A percentile compares a stretch with the other conserved stretches of the same genome.
These are phyloP conservation scores for Loripinus fragilis DNA, from an alignment of 2,888 invertebrate species.

Conservation along the genomic window DNA sequence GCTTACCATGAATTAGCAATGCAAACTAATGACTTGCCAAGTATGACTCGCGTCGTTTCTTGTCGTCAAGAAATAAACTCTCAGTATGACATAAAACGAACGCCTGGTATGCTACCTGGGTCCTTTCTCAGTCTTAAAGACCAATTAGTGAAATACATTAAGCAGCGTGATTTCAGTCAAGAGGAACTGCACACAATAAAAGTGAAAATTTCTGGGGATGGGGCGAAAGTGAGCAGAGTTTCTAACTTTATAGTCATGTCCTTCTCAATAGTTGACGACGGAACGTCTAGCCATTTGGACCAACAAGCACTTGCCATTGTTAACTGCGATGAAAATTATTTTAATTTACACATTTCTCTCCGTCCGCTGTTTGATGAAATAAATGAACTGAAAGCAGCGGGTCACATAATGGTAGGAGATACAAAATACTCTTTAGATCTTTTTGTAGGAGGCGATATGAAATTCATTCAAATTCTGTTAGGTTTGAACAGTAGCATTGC, in stretches of 20 bases:
- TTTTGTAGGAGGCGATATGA: conserved; percentile 38
- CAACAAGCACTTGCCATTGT: not conserved
- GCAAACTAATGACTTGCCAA: too few species aligned
- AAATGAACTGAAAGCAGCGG: not conserved
- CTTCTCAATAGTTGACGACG: not conserved
- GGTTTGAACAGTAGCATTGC: conserved; percentile 28
- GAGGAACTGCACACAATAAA: not conserved
- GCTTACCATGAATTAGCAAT: too few species aligned
- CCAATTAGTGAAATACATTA: not conserved
- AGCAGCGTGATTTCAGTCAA: not conserved
- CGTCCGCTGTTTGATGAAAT: not conserved
- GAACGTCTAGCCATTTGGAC: not conserved
- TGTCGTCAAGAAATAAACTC: too few species aligned
- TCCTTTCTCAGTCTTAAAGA: not conserved
- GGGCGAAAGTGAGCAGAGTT: conserved; percentile 16
- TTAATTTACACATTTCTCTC: not conserved
- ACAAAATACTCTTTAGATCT: not conserved
- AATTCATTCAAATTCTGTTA: conserved; percentile 29
- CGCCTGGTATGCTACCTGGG: too few species aligned
- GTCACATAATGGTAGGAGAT: not conserved
- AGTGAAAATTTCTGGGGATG: conserved; percentile 24
- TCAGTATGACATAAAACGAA: too few species aligned
- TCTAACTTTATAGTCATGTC: conserved; percentile 16
- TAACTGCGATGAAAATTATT: not conserved
- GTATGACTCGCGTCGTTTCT: too few species aligned